Conservation (phyloP, 2,113 vertebrate species). For the Tachysurus vachellii region DNA sequence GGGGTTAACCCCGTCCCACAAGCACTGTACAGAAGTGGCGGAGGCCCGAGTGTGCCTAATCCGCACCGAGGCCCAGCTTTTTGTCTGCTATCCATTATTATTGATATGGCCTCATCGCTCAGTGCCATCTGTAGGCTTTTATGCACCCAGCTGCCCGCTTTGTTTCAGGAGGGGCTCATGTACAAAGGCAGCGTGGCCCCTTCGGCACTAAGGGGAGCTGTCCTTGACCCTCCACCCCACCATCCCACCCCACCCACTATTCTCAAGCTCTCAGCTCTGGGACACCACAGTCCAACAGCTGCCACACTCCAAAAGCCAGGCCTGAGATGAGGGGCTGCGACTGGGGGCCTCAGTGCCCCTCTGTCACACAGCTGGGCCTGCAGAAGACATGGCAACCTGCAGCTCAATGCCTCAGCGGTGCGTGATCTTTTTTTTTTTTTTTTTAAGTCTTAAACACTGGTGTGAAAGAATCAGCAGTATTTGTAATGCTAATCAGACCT, state of each 20-base stretch:
- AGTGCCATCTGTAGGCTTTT: slow-evolving; percentile 63
- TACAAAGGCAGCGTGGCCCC: slow-evolving; percentile 57
- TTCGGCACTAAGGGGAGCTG: slow-evolving; percentile 54
- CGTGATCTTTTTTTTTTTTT: background rate
- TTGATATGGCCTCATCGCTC: slow-evolving; percentile 56
- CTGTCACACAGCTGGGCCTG: slow-evolving; percentile 54
- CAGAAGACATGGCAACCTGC: slow-evolving; percentile 24
- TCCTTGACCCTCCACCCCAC: slow-evolving; percentile 18
- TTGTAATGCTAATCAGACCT: slow-evolving; percentile 32
- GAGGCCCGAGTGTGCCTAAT: slow-evolving; percentile 58
- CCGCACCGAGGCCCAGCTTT: slow-evolving; percentile 50
- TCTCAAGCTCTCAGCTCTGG: slow-evolving; percentile 44
- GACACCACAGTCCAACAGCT: slow-evolving; percentile 55
- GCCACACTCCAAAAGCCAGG: slow-evolving; percentile 40
- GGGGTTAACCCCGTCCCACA: slow-evolving; percentile 56
- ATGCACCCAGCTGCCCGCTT: slow-evolving; percentile 57
- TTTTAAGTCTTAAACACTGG: slow-evolving; percentile 32
- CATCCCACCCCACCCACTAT: slow-evolving; percentile 30
- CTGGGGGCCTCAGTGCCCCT: slow-evolving; percentile 32
- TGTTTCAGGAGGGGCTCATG: slow-evolving; percentile 47
- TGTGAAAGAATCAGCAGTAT: slow-evolving; percentile 31
- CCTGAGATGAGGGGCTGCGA: slow-evolving; percentile 30
- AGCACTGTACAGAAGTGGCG: slow-evolving; percentile 52
- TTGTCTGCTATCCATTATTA: slow-evolving; percentile 60
- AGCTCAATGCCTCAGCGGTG: slow-evolving; percentile 13